phyloP scores from a whole-genome alignment of 2,113 vertebrate species.

The Aix galericulata region DNA sequence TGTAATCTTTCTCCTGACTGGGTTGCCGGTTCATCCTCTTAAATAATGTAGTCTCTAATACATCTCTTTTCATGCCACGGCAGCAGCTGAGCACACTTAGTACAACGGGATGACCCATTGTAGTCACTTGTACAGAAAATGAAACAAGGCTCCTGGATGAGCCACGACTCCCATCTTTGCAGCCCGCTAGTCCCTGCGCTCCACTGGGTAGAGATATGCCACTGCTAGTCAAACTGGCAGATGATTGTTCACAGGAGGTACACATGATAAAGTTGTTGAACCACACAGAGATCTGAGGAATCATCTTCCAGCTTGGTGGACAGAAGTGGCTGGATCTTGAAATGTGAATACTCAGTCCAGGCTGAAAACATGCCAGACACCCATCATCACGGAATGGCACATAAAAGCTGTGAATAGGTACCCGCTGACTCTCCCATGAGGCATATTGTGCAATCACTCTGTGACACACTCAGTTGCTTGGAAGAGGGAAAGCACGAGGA shows the following conservation, averaged over 20 bases:
- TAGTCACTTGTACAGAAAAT: neutral
- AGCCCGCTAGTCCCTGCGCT: neutral
- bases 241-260: neutral
- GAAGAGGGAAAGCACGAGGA: neutral
- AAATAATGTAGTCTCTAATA: neutral
- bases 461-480: neutral
- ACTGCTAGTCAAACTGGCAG: neutral
- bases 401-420: neutral
- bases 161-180: neutral
- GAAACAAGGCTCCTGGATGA: neutral
- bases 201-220: rapidly evolving
- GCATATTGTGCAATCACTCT: neutral
- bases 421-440: neutral
- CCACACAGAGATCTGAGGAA: neutral
- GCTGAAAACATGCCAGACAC: neutral
- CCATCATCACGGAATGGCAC: neutral
- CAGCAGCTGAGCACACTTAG: neutral
- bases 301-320: neutral
- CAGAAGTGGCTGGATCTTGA: neutral
- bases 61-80: neutral
- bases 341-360: neutral
- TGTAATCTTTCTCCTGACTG: neutral
- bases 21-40: neutral
- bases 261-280: neutral
- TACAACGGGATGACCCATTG: neutral